Evolutionary conservation across 2,113 vertebrate species (phyloP).

Genomic region (Grammomys dolichurus): DNA sequence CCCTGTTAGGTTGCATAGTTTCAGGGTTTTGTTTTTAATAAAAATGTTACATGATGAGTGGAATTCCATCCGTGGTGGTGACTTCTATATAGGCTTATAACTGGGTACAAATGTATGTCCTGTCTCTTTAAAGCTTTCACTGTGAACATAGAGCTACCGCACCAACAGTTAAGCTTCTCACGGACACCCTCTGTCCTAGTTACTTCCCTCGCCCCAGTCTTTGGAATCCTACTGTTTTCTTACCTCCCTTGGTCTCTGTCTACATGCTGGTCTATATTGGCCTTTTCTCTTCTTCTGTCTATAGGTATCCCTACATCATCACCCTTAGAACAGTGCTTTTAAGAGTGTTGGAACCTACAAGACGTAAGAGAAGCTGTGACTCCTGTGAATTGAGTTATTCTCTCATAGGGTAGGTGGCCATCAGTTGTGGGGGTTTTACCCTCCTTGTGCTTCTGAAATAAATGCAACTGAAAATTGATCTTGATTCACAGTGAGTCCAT

Average conservation of each 20-base stretch:
- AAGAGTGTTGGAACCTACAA: slow-evolving; percentile 77
- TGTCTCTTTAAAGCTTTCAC: not conserved
- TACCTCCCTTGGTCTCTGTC: slow-evolving; percentile 62
- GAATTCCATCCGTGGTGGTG: not conserved
- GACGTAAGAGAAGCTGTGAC: slow-evolving; percentile 76
- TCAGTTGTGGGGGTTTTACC: slow-evolving; percentile 33
- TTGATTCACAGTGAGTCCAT: slow-evolving; percentile 10
- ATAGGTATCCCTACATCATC: slow-evolving; percentile 78
- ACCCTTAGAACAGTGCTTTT: slow-evolving; percentile 81
- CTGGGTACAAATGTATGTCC: not conserved
- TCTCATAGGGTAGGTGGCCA: slow-evolving; percentile 74
- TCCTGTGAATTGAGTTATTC: slow-evolving; percentile 71
- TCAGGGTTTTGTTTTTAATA: not conserved
- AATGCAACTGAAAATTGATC: not conserved
- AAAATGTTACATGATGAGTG: not conserved
- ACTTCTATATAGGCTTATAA: not conserved
- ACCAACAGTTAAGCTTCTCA: not conserved
- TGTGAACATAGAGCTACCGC: not conserved
- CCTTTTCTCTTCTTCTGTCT: slow-evolving; percentile 81
- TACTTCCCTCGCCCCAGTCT: not conserved
- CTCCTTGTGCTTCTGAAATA: slow-evolving; percentile 36
- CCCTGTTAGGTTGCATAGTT: not conserved
- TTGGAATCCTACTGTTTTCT: slow-evolving; percentile 10
- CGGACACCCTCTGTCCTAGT: not conserved
- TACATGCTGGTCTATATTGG: slow-evolving; percentile 76